Base-by-base conservation (phyloP, 2,888 invertebrate species). In the Heliconius hortense region DNA sequence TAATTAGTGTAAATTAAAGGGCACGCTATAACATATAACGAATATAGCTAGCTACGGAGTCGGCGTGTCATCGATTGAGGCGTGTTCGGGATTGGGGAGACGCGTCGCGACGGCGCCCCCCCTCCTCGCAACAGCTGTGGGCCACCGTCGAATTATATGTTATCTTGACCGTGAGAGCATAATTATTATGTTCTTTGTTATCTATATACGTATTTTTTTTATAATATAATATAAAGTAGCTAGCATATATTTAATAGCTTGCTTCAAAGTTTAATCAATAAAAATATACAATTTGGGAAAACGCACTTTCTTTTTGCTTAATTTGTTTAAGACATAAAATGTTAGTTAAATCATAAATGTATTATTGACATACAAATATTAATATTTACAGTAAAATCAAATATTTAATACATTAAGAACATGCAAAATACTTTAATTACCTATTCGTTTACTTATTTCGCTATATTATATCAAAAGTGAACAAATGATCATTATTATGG, bases 121-220 rank as follows among this genome's bases (percentile, higher is more conserved):
- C 85, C 53, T 84, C 82, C 88, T 86, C 88, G 88, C 90, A 90
- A 89, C 92, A 91, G 90, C 92, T 92, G 92, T 88, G 88, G 86
- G 84, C 88, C 87, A 87, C 88, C 76, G 76, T 79, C 81, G 80
- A 76, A 78, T 76, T 78, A 87, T 89, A 88, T 86, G 82, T 89
- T 90, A 90, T 89, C 89, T 91, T 92, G 88, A 92, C 91, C 91
- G 93, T 94, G 93, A 93, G 93, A 91, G 81, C 84, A 88, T 83
- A 83, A 85, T 88, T 86, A 87, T 85, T 86, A 82, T 82, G 80
- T 79, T 81, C 76, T 76, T 78, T 78, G 74, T 74, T 75, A 79
- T 77, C 62, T 76, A 73, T 73, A 63, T 76, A 69, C 60, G 21
- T 72, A 74, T 72, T 70, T 71, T 70, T 71, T 70, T 74, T 24